These are phyloP conservation scores for Opisthocomus hoazin DNA, from an alignment of 2,113 vertebrate species.

Conservation along the genomic window DNA sequence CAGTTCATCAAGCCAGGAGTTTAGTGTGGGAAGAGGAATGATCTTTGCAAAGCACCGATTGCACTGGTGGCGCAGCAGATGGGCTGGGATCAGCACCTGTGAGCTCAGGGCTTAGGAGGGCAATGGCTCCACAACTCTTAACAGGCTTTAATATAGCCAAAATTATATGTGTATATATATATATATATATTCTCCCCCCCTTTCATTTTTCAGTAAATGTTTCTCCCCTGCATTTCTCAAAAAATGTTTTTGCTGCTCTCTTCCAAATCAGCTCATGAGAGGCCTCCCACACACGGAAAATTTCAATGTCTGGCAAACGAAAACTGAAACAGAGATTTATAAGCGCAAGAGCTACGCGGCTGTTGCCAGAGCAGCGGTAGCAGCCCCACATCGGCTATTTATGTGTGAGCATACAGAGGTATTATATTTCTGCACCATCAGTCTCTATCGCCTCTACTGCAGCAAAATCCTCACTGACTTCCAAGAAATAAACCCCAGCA, in stretches of 20 bases:
- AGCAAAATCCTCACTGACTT: background rate
- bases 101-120: background rate
- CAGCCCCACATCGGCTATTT: background rate
- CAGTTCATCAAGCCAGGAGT: background rate
- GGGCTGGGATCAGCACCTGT: background rate
- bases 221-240: background rate
- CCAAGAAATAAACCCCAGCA: background rate
- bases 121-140: background rate
- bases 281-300: background rate
- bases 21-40: background rate
- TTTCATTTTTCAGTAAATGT: background rate
- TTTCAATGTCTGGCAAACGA: background rate
- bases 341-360: background rate
- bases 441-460: background rate
- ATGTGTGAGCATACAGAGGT: background rate
- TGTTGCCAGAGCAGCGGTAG: slow-evolving; percentile 11
- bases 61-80: background rate
- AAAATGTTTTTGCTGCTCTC: background rate
- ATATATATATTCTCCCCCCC: too few species aligned
- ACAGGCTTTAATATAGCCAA: background rate
- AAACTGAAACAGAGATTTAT: background rate
- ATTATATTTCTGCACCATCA: background rate
- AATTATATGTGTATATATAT: too few species aligned
- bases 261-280: background rate
- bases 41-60: background rate